Conservation (phyloP, 2,888 invertebrate genomes). For the Mellilla xanthometata region DNA sequence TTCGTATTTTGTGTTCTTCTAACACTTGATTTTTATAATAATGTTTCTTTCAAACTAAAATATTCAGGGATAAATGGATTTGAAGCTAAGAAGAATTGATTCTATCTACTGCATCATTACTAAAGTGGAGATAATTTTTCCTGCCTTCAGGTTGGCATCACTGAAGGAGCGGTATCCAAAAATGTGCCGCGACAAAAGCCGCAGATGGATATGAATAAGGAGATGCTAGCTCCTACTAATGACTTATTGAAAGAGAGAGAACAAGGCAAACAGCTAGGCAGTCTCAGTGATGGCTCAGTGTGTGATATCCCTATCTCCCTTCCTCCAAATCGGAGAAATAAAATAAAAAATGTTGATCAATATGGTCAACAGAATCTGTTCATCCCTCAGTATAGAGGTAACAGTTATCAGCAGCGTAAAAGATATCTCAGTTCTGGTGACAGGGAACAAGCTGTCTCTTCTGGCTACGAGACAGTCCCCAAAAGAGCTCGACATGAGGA, state of each 20-base stretch:
- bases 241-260: constrained; percentile 38
- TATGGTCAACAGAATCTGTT: constrained; percentile 45
- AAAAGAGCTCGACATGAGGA: constrained; percentile 53
- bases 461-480: constrained; percentile 62
- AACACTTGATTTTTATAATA: constrained; percentile 35
- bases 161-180: constrained; percentile 78
- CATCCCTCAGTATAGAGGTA: constrained; percentile 44
- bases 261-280: constrained; percentile 53
- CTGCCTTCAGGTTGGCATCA: constrained; percentile 83
- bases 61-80: constrained; percentile 70
- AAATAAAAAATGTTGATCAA: constrained; percentile 44
- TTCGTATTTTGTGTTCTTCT: constrained; percentile 15
- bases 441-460: constrained; percentile 59
- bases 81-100: constrained; percentile 77
- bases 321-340: constrained; percentile 52
- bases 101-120: constrained; percentile 74
- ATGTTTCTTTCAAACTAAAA: constrained; percentile 45
- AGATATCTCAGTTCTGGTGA: constrained; percentile 58
- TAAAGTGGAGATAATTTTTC: constrained; percentile 83
- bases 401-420: constrained; percentile 51
- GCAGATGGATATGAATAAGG: constrained; percentile 65
- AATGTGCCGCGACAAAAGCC: constrained; percentile 74
- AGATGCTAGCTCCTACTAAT: constrained; percentile 56
- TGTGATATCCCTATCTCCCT: constrained; percentile 58
- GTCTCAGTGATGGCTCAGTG: constrained; percentile 70